phyloP scores from a whole-genome alignment of 2,888 invertebrate genomes.

The Ophraella communa region DNA sequence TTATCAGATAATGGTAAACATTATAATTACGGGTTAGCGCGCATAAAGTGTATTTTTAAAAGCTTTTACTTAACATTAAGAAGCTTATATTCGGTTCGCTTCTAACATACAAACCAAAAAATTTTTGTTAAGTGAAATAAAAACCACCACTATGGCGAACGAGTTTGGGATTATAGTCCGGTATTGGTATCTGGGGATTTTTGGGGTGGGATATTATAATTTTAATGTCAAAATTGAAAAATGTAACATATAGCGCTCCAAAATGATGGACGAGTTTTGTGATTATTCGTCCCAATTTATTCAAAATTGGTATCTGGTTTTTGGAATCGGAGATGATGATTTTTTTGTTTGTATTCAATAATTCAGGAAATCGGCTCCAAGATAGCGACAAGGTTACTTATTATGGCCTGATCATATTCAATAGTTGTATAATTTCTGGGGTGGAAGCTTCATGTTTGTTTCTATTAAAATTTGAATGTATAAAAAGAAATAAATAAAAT shows the following conservation, averaged over 20 bases:
- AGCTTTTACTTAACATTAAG: too few relatives aligned
- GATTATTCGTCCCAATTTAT: too few relatives aligned
- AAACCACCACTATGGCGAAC: too few relatives aligned
- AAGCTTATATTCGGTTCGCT: neutral
- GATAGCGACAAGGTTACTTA: neutral
- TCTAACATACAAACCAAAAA: neutral
- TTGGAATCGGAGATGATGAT: neutral
- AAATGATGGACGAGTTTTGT: too few relatives aligned
- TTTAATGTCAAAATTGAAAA: too few relatives aligned
- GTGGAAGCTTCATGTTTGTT: neutral
- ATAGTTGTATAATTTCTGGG: too few relatives aligned
- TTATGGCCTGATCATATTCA: neutral
- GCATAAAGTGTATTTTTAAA: neutral
- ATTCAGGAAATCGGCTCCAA: too few relatives aligned
- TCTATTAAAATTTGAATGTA: neutral
- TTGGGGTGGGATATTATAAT: too few relatives aligned
- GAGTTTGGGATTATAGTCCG: too few relatives aligned
- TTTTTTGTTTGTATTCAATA: too few relatives aligned
- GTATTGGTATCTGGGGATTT: neutral
- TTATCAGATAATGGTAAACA: too few relatives aligned
- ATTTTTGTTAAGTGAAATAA: neutral
- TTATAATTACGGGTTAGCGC: neutral
- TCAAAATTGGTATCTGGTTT: neutral
- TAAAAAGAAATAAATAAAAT: neutral
- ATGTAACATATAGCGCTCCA: too few relatives aligned